These are phyloP conservation scores for Heliconius sara DNA, from an alignment of 2,888 invertebrate species.

Conservation along the genomic window DNA sequence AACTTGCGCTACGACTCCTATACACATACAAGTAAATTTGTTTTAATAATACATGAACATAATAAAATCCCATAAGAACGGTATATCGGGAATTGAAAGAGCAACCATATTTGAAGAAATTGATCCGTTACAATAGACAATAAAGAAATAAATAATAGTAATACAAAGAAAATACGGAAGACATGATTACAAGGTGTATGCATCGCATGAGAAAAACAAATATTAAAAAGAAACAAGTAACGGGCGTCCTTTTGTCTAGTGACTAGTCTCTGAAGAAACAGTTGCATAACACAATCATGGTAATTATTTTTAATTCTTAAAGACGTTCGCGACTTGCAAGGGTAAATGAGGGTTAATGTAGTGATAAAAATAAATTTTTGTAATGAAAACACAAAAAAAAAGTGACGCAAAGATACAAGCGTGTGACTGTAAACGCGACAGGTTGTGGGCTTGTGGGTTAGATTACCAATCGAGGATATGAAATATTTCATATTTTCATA, in stretches of 20 bases:
- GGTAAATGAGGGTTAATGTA: slow-evolving; percentile 12
- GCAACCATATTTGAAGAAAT: not conserved
- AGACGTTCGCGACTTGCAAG: slow-evolving; percentile 4
- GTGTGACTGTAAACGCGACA: not conserved
- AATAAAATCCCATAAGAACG: not conserved
- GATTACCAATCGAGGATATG: not conserved
- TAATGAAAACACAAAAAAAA: not conserved
- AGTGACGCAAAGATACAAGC: not conserved
- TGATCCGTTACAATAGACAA: not conserved
- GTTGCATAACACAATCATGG: slow-evolving; percentile 52
- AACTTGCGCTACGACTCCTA: no score
- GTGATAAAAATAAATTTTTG: not conserved
- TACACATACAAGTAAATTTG: not conserved
- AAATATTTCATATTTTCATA: not conserved
- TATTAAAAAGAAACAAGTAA: slow-evolving; percentile 58
- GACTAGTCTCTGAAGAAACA: slow-evolving; percentile 58
- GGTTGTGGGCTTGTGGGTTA: not conserved
- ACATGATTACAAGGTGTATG: not conserved
- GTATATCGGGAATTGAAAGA: not conserved
- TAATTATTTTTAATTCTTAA: slow-evolving; percentile 13
- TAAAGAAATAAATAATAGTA: not conserved
- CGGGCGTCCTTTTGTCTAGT: slow-evolving; percentile 68
- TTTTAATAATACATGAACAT: not conserved
- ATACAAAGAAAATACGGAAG: slow-evolving; percentile 4
- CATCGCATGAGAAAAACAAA: slow-evolving; percentile 53